A percentile compares a stretch with the other conserved stretches of the same genome.
phyloP scores from a whole-genome alignment of 2,113 vertebrate species.

The Atrichornis clamosus region DNA sequence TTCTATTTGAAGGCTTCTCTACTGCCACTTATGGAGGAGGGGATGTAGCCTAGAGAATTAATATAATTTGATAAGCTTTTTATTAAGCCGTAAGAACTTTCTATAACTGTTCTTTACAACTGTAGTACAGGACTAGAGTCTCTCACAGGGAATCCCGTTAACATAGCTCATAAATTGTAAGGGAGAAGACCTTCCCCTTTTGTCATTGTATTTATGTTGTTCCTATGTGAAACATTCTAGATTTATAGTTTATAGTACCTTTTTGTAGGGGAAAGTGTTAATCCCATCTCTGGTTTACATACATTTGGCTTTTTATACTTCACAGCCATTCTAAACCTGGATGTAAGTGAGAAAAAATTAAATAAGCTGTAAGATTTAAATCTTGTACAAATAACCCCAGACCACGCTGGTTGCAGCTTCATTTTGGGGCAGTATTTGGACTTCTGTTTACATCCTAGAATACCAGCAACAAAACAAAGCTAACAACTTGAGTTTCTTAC shows the following conservation, averaged over 20 bases:
- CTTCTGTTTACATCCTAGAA: background rate
- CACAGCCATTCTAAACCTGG: background rate
- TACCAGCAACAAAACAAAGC: background rate
- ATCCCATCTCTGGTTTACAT: background rate
- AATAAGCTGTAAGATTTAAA: background rate
- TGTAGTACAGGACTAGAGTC: background rate
- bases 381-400: background rate
- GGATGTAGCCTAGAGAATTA: background rate
- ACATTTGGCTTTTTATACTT: background rate
- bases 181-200: background rate
- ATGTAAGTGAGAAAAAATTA: background rate
- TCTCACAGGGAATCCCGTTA: background rate
- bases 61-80: background rate
- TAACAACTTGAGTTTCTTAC: background rate
- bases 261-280: background rate
- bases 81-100: background rate
- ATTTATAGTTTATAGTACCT: background rate
- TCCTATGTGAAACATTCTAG: background rate
- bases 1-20: background rate
- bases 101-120: background rate
- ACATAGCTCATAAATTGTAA: fast-evolving
- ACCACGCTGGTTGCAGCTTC: background rate
- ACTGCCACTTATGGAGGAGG: background rate
- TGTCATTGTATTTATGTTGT: background rate
- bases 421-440: background rate